These are phyloP conservation scores for Glareola pratincola DNA, from an alignment of 2,113 vertebrate species.

Conservation along the genomic window DNA sequence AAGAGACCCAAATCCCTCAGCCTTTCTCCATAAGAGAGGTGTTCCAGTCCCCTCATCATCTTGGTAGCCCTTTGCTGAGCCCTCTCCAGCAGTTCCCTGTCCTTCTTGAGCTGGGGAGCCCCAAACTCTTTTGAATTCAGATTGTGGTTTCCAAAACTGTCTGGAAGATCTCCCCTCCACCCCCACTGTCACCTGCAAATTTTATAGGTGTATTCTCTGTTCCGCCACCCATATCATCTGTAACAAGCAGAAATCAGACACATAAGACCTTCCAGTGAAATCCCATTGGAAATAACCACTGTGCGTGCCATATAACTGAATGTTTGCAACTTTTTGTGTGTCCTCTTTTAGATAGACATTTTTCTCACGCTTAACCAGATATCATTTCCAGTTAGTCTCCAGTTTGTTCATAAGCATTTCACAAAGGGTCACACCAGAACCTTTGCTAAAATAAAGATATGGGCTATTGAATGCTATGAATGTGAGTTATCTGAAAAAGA, in stretches of 20 bases:
- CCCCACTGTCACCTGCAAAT: background rate
- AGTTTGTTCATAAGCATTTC: background rate
- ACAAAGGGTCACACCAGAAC: background rate
- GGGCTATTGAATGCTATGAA: background rate
- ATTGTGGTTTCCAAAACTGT: background rate
- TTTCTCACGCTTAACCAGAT: background rate
- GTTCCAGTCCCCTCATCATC: too few species aligned
- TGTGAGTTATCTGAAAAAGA: background rate
- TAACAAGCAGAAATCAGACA: background rate
- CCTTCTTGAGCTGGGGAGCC: too few species aligned
- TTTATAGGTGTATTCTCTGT: background rate
- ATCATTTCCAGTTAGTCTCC: background rate
- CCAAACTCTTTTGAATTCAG: background rate
- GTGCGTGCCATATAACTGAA: background rate
- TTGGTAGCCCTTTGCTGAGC: too few species aligned
- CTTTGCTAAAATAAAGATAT: background rate
- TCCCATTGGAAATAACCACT: background rate
- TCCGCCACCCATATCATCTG: background rate
- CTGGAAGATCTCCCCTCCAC: background rate
- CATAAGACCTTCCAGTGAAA: background rate
- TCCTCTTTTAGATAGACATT: background rate
- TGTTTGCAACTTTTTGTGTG: background rate
- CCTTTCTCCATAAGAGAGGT: too few species aligned
- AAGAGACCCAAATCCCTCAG: too few species aligned
- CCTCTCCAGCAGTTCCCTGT: too few species aligned